Evolutionary conservation across 2,888 invertebrate species (phyloP), one percentile per base, ranked within the genome.

Genomic region (Lucinisca nassula): DNA sequence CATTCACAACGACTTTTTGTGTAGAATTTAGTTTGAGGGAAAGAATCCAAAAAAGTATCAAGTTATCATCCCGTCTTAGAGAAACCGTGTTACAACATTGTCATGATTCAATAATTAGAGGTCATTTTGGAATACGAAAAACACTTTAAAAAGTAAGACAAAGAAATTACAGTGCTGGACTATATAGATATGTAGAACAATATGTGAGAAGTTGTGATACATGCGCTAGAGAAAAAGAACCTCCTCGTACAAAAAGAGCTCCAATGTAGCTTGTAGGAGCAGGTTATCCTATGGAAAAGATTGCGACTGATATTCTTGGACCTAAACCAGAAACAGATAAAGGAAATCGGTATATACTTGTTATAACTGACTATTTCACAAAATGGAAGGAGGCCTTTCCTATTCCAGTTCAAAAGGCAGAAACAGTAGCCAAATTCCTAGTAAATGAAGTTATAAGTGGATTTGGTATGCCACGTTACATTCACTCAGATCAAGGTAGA

Each of bases 131-230:
- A n/a, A n/a, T n/a, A n/a, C n/a, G n/a, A n/a, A n/a, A n/a, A n/a
- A n/a, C n/a, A n/a, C n/a, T n/a, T n/a, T n/a, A n/a, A n/a, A n/a
- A n/a, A n/a, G n/a, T n/a, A n/a, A n/a, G n/a, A n/a, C n/a, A n/a
- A n/a, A n/a, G n/a, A n/a, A n/a, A n/a, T n/a, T n/a, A n/a, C n/a
- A n/a, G n/a, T n/a, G n/a, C n/a, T n/a, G n/a, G n/a, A n/a, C n/a
- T n/a, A n/a, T n/a, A n/a, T n/a, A n/a, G n/a, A n/a, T n/a, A 61
- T 61, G 61, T 61, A 61, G 61, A 61, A 30, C 61, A 61, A 61
- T 61, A 61, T 61, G 30, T 61, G 10, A 27, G 30, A n/a, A 61
- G 30, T 17, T 61, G 61, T 61, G 61, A 61, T 61, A 61, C 30
- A 27, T 61, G 61, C 30, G 27, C 61, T 30, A 61, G 61, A 61